These are phyloP conservation scores for Seira sanloemensis DNA, from an alignment of 2,888 invertebrate genomes.

Conservation along the genomic window DNA sequence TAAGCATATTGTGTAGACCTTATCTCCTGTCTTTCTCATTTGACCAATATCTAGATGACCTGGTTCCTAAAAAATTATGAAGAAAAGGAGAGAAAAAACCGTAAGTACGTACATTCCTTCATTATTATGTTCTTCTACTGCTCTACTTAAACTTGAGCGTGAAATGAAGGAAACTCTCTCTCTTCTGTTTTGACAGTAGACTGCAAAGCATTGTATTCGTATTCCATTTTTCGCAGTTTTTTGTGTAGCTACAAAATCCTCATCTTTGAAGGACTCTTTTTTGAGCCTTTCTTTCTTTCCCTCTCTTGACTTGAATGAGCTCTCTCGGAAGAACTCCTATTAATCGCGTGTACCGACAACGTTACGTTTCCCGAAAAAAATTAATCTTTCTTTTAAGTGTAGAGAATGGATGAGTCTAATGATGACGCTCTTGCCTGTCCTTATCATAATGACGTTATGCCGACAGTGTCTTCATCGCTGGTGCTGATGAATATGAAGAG, in stretches of 20 bases:
- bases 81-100: constrained; percentile 26
- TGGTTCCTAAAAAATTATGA: constrained; percentile 45
- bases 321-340: background rate
- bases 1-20: no score
- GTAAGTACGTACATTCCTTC: constrained; percentile 43
- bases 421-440: no score
- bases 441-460: no score
- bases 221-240: background rate
- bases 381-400: no score
- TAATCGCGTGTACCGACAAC: background rate
- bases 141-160: constrained; percentile 42
- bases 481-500: constrained; percentile 6
- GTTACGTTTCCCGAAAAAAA: background rate
- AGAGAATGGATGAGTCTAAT: background rate
- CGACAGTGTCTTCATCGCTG: no score
- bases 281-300: no score
- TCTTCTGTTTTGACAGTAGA: constrained; percentile 24
- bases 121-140: constrained; percentile 24
- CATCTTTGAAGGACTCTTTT: no score
- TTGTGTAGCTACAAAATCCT: no score
- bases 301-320: background rate
- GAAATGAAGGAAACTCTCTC: no score
- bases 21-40: constrained; percentile 47
- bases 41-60: constrained; percentile 63
- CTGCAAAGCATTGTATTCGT: background rate